Conservation (phyloP, 2,888 invertebrate species). For the Escarpia spicata region DNA sequence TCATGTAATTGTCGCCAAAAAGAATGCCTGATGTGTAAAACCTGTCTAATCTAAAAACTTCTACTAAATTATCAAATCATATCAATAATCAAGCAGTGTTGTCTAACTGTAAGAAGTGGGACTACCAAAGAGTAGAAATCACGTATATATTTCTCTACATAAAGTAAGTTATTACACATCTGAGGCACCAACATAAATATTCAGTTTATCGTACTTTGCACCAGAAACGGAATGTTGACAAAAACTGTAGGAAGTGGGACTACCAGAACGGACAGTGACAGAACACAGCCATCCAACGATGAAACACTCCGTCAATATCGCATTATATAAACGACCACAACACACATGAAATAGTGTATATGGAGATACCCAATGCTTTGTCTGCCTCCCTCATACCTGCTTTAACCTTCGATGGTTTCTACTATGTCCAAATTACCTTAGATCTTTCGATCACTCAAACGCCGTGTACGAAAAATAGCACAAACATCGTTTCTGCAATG, state of each 20-base stretch:
- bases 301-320: conserved; percentile 7
- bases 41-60: no score
- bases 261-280: conserved; percentile 12
- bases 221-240: not conserved
- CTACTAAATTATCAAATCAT: no score
- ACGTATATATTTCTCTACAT: not conserved
- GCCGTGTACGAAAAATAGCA: no score
- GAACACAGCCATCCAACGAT: conserved; percentile 9
- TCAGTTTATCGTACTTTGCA: not conserved
- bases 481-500: no score
- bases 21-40: no score
- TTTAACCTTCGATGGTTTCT: no score
- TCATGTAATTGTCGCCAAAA: not conserved
- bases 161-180: not conserved
- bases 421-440: no score
- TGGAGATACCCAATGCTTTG: not conserved
- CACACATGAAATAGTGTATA: not conserved
- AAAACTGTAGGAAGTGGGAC: not conserved
- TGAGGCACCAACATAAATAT: not conserved
- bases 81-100: no score
- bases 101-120: no score
- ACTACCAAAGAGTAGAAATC: not conserved
- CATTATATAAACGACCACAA: not conserved
- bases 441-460: no score
- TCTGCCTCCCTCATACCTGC: no score